Evolutionary conservation across 2,888 invertebrate genomes (phyloP), one percentile per base, ranked within the genome.

Genomic region (Aleiodes alternator): DNA sequence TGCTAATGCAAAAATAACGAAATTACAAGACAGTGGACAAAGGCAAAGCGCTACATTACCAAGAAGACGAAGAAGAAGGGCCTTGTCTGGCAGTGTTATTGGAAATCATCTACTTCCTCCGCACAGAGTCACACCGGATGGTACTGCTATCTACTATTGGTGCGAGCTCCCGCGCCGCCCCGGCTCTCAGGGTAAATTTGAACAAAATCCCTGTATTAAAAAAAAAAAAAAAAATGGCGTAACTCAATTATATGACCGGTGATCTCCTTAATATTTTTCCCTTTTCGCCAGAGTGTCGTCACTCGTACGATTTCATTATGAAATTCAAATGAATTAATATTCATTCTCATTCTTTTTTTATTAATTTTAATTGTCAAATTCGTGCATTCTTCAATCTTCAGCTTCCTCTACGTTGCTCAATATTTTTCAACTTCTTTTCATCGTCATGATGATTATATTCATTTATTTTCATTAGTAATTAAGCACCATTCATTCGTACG

Each of bases 141-240:
- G 96, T 84, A 96, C 96, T 78, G 93, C 94, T 87, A 94, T 96
- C 87, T 95, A 94, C 92, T 96, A 96, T 91, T 96, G 96, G 95
- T 96, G 96, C 91, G 96, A 96, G 91, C 90, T 95, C 90, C 93
- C 94, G 83, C 88, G 88, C 85, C 88, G 88, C 84, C 89, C 89
- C 88, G 89, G 89, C 86, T 89, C 88, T 85, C 89, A 89, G 89
- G 89, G 89, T 89, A 89, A 88, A 84, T 86, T 86, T 79, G 8
- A 29, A 34, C n/a, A 59, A 48, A 81, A 79, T 75, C 80, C 77
- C 56, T 48, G 71, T 75, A 71, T 38, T 7, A 57, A 69, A 55
- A 56, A 76, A 48, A 50, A 59, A 57, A 53, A 56, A 59, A 66
- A 48, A 72, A 68, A 72, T 14, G 66, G 53, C 34, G 8, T 50